phyloP scores from a whole-genome alignment of 2,113 vertebrate species.

The Herpailurus yagouaroundi region DNA sequence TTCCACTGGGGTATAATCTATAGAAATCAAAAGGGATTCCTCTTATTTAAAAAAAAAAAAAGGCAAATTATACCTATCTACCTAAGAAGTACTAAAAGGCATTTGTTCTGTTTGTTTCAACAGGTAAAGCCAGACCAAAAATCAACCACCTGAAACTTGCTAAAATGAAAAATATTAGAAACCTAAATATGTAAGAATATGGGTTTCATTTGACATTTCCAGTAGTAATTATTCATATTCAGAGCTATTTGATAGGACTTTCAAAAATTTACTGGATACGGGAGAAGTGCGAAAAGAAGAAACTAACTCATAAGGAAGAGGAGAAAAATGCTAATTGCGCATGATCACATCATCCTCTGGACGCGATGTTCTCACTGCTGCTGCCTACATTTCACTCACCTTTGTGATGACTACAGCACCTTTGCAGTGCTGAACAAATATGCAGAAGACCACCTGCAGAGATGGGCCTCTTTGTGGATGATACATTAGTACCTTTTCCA shows the following conservation, averaged over 20 bases:
- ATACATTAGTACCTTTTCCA: conserved; percentile 41
- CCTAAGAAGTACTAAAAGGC: neutral
- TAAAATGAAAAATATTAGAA: conserved; percentile 25
- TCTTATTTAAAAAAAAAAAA: conserved; percentile 8
- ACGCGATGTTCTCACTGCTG: neutral
- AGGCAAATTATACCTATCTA: neutral
- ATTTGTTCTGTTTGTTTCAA: neutral
- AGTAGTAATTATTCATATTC: neutral
- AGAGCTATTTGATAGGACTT: neutral
- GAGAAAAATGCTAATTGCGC: neutral
- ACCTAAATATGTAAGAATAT: neutral
- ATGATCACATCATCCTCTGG: neutral
- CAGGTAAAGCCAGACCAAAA: neutral
- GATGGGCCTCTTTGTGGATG: neutral
- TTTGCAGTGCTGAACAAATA: neutral
- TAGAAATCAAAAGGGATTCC: neutral
- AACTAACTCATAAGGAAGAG: neutral
- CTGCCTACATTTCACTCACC: neutral
- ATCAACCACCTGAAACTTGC: neutral
- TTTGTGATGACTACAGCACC: neutral
- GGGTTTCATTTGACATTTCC: neutral
- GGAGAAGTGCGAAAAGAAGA: neutral
- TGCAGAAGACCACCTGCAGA: neutral
- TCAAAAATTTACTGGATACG: neutral
- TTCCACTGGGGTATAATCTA: neutral